Evolutionary conservation across 2,113 vertebrate genomes (phyloP), one percentile per base, ranked within the genome.

Genomic region (Rynchops niger): DNA sequence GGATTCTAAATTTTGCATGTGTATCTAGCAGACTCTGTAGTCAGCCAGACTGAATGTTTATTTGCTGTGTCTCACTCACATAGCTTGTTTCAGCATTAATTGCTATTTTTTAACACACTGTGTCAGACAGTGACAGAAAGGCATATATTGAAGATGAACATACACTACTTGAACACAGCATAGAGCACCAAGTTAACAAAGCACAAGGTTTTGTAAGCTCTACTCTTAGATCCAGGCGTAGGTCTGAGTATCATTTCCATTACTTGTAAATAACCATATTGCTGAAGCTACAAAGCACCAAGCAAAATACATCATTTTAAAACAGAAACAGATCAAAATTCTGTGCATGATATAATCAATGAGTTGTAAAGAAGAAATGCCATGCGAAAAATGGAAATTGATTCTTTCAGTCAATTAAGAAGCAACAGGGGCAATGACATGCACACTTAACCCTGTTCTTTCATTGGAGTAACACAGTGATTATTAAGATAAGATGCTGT

Each of bases 381-480:
- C 29, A 30, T 49, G 49, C 77, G 76, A 90, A 55, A 95, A 96
- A 90, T 27, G 43, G 58, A 88, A 93, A 95, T 93, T 61, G 76
- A 96, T 88, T 93, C 30, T 45, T 96, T 78, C 63, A n/a, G 50
- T 69, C 71, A 56, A 62, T 88, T 95, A 63, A 82, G 84, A 78
- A 93, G 43, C 82, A 91, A 65, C 50, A 15, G 69, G 29, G 40
- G 23, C 49, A 81, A 67, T 79, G 74, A 84, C 1, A 1, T 63
- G 36, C 23, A 36, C 4, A 1, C 19, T 79, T 90, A 87, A 91
- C 49, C 69, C 73, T 67, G 66, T 66, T 69, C 30, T 93, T 72
- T 34, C 84, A 43, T 8, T 34, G 70, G 21, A 45, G 56, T 59
- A 69, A 72, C 52, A 55, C 26, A 38, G 40, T 9, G 52, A 72